Evolutionary conservation across 1,140 invertebrate species (phyloP), one percentile per base, ranked within the genome.

Genomic region (Caenorhabditis remanei): DNA sequence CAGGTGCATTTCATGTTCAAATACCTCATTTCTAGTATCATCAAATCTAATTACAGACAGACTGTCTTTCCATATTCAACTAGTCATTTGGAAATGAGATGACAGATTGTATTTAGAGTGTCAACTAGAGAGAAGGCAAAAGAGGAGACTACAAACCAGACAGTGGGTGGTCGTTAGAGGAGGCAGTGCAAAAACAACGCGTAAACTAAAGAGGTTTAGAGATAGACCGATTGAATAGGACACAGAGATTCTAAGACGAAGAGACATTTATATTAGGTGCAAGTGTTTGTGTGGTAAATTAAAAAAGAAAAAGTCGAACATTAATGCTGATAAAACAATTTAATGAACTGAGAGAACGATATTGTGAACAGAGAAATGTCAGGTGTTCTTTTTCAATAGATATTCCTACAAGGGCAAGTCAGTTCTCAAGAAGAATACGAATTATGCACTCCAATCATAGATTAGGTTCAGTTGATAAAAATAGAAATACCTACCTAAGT

Each of bases 121-220:
- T 61, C 16, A 46, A n/a, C 46, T 16, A 79, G 46, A 50, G 46
- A 79, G 6, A 24, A 53, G 13, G 46, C 7, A 43, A 71, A 16
- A 11, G 9, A 43, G 21, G 71, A 79, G 46, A 53, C 19, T 13
- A 19, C 13, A 14, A 41, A 53, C 13, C 46, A 79, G 71, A 79
- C 71, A 79, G 71, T 50, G 65, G 65, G 65, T 71, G 71, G 71
- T 43, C 46, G 71, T 24, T n/a, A 4, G 53, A 41, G 71, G 46
- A 79, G 40, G 71, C 46, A 50, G 11, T 50, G 5, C 8, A 14
- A 14, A 43, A 32, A 79, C 5, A 79, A 4, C 14, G n/a, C 13
- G 24, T n/a, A 32, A 43, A 79, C 13, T 50, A 46, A 24, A 79
- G 71, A 79, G 43, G 9, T 24, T 4, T n/a, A 79, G 71, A 50